Conservation (phyloP, 2,797 vertebrate species). For the Petrocephalus sullivani region DNA sequence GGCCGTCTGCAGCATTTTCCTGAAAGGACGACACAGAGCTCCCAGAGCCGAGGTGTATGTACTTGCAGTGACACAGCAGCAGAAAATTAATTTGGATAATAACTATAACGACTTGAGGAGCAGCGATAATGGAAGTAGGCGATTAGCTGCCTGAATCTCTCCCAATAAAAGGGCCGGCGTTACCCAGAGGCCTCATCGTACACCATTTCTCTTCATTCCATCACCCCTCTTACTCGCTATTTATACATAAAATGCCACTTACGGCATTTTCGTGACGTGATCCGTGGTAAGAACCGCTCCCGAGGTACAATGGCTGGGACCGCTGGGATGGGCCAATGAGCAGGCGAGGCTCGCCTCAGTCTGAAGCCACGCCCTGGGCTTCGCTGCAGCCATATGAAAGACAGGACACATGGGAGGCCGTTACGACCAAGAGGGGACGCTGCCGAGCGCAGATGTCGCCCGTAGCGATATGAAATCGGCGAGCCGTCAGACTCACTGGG, state of each 20-base stretch:
- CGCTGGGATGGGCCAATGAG: background rate
- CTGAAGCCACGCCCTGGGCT: background rate
- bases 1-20: background rate
- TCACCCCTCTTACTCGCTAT: constrained; percentile 49
- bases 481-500: background rate
- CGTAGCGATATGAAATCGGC: background rate
- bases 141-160: constrained; percentile 2
- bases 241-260: background rate
- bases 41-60: background rate
- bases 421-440: background rate
- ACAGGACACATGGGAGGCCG: background rate
- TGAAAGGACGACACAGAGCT: background rate
- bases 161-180: background rate
- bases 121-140: background rate
- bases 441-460: background rate
- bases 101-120: background rate
- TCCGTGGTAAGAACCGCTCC: background rate
- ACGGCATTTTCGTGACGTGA: background rate
- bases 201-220: background rate
- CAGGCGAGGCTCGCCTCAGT: background rate
- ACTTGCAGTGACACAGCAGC: background rate
- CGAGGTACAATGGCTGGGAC: background rate
- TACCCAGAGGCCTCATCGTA: background rate
- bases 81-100: constrained; percentile 9
- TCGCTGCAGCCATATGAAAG: background rate